Conservation (phyloP, 2,797 vertebrate species). For the Ciconia nigra region DNA sequence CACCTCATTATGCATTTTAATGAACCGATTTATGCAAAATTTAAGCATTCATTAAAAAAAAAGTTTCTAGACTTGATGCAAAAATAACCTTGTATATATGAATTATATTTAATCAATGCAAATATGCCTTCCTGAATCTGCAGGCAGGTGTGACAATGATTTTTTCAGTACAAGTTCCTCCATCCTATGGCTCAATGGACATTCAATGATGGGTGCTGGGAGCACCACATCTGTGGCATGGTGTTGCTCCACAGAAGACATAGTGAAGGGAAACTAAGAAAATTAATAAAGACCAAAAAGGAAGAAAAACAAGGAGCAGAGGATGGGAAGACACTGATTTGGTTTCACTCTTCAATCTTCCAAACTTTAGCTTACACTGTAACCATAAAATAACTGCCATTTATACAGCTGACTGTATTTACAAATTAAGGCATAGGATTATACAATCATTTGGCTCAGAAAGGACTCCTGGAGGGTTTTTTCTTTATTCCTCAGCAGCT, state of each 20-base stretch:
- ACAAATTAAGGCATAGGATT: background rate
- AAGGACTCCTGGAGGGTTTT: background rate
- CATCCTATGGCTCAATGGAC: background rate
- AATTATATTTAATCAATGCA: background rate
- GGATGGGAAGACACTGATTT: background rate
- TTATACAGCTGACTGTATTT: background rate
- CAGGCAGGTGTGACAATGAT: background rate
- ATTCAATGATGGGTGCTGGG: background rate
- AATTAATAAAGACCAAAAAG: background rate
- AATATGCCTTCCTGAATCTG: background rate
- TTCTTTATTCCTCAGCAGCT: slow-evolving; percentile 10
- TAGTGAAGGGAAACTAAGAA: background rate
- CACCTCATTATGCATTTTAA: background rate
- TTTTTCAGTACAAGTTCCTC: background rate
- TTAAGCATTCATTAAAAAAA: background rate
- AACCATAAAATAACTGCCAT: background rate
- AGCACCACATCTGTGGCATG: background rate
- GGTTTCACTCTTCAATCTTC: background rate
- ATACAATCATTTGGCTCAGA: background rate
- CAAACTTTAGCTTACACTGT: background rate
- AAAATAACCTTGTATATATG: background rate
- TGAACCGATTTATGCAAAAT: background rate
- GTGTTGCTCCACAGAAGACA: background rate
- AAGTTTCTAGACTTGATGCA: background rate
- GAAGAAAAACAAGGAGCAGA: background rate